Conservation (phyloP, 2,797 vertebrate genomes). For the Denticeps clupeoides region DNA sequence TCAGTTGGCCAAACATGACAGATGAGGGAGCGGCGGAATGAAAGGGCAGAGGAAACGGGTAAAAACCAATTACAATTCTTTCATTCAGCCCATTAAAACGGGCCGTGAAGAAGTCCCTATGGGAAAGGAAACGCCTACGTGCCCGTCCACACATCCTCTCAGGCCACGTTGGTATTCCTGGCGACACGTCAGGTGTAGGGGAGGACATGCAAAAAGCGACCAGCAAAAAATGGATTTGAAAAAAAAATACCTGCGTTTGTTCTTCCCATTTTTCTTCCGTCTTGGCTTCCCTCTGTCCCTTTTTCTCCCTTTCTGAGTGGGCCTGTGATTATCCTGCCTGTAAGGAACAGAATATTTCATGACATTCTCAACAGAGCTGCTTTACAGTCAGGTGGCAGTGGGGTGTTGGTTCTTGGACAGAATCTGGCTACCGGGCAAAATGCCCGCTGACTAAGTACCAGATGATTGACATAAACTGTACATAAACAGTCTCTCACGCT, state of each 20-base stretch:
- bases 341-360: constrained; percentile 3
- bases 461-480: too few species aligned
- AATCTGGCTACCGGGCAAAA: too few species aligned
- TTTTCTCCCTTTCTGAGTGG: constrained; percentile 45
- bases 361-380: neutral
- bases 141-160: constrained; percentile 4
- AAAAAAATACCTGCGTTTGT: constrained; percentile 42
- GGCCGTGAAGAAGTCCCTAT: neutral
- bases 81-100: neutral
- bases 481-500: too few species aligned
- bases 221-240: constrained; percentile 37
- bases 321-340: constrained; percentile 38
- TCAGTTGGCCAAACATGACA: constrained; percentile 39
- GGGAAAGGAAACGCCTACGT: neutral
- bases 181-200: neutral
- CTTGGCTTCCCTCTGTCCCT: constrained; percentile 44
- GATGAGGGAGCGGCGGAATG: constrained; percentile 29
- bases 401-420: too few species aligned
- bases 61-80: constrained; percentile 21
- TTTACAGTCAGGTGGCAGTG: neutral
- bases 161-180: neutral
- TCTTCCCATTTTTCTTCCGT: constrained; percentile 39
- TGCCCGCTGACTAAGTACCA: too few species aligned
- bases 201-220: constrained; percentile 22
- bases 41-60: constrained; percentile 2